phyloP scores from a whole-genome alignment of 2,113 vertebrate species.

The Triplophysa tibetana region DNA sequence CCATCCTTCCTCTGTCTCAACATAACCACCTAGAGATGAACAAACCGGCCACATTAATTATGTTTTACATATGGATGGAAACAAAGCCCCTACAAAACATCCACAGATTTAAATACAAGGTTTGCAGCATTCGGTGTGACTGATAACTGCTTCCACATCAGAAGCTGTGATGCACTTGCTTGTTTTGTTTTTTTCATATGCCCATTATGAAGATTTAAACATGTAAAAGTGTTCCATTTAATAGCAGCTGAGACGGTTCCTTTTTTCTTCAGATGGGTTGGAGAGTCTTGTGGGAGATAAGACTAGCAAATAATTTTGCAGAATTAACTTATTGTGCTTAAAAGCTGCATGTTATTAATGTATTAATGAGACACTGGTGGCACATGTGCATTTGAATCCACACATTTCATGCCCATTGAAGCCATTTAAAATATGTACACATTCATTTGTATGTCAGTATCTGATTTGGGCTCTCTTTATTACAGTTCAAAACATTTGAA shows the following conservation, averaged over 20 bases:
- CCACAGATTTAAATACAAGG: background rate
- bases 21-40: constrained; percentile 67
- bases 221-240: constrained; percentile 23
- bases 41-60: constrained; percentile 29
- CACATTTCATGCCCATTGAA: background rate
- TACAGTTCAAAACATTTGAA: background rate
- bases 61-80: background rate
- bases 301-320: constrained; percentile 40
- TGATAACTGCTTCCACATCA: background rate
- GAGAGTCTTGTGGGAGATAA: constrained; percentile 37
- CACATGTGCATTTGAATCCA: constrained; percentile 43
- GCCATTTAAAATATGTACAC: constrained; percentile 39
- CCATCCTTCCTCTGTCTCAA: constrained; percentile 73
- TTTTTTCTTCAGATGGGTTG: constrained; percentile 10
- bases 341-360: constrained; percentile 42
- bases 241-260: constrained; percentile 16
- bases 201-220: background rate
- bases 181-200: background rate
- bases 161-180: background rate
- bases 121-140: background rate
- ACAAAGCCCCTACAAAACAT: background rate
- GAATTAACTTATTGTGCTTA: constrained; percentile 44
- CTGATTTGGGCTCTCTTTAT: constrained; percentile 24
- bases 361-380: constrained; percentile 42
- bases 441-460: constrained; percentile 13